Evolutionary conservation across 2,113 vertebrate genomes (phyloP), one percentile per base, ranked within the genome.

Genomic region (Orientallactaga bullata): DNA sequence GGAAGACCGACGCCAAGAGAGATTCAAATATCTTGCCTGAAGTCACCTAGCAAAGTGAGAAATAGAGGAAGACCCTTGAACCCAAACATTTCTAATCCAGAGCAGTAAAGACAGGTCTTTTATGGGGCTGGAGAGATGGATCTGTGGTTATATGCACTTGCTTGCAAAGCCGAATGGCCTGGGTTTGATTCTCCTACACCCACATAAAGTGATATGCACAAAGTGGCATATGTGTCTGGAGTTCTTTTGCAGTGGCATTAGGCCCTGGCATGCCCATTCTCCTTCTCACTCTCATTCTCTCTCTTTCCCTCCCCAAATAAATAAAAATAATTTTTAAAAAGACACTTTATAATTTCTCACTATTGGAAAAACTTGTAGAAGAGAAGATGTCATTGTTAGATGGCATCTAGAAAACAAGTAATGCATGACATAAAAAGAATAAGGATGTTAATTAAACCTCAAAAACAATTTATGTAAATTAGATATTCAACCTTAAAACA

Each of bases 391-490:
- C 51, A 74, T 13, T 68, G 17, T 76, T 77, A 77, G 47, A 28
- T 83, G n/a, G 21, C 5, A 13, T 17, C 39, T 58, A 72, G 37
- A 76, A 95, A 73, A 51, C 82, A 24, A 84, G 30, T 24, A 84
- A 65, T 26, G 21, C 35, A 58, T 66, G 30, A 72, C 32, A 94
- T 20, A 85, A 88, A 55, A 60, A 76, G 3, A 42, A 73, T 20
- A 89, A 1, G 12, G 15, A 73, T 35, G 5, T 12, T 85, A 42
- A 35, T 28, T 35, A 24, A 17, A 4, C 16, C 66, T 72, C 66
- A 30, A n/a, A 63, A 84, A 35, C 21, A 55, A 94, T 74, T 69
- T 61, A 72, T 89, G 68, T 69, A 85, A 61, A 90, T 24, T 65
- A 4, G 5, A 72, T 78, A 78, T 58, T 71, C 10, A 86, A n/a